phyloP scores from a whole-genome alignment of 1,140 invertebrate species.

The Teleogryllus occipitalis region DNA sequence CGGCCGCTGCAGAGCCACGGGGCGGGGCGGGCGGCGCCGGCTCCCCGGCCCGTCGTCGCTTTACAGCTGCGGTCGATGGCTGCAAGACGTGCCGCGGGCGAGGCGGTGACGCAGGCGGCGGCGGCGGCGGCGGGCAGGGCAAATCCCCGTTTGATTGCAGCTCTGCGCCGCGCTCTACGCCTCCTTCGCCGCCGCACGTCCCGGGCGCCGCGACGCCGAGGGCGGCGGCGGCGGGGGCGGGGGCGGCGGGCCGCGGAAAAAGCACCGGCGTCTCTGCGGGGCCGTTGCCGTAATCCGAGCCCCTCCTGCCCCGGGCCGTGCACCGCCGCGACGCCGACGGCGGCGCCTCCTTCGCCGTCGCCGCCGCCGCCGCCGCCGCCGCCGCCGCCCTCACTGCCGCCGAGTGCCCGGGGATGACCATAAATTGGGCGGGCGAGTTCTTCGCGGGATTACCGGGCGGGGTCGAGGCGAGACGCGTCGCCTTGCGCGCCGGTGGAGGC shows the following conservation, averaged over 20 bases:
- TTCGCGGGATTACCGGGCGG: neutral
- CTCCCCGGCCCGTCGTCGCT: neutral
- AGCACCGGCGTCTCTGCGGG: neutral
- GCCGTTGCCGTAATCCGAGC: neutral
- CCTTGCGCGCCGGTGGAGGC: too few relatives aligned
- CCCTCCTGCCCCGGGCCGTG: too few relatives aligned
- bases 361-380: too few relatives aligned
- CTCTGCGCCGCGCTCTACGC: neutral
- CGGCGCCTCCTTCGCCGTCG: too few relatives aligned
- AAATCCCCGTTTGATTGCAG: conserved; percentile 3
- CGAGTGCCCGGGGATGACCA: neutral
- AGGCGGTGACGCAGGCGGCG: neutral
- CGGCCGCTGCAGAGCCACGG: too few relatives aligned
- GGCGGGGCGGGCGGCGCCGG: too few relatives aligned
- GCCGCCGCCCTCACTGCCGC: too few relatives aligned
- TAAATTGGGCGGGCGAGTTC: neutral
- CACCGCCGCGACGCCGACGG: neutral
- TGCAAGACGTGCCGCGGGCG: neutral
- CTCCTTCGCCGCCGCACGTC: neutral
- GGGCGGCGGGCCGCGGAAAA: neutral
- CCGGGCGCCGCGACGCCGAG: too few relatives aligned
- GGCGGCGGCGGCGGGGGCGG: too few relatives aligned
- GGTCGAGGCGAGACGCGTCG: neutral
- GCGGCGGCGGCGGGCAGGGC: too few relatives aligned
- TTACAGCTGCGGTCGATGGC: neutral